phyloP scores from a whole-genome alignment of 2,888 invertebrate genomes.

The Dermolepida albohirtum region DNA sequence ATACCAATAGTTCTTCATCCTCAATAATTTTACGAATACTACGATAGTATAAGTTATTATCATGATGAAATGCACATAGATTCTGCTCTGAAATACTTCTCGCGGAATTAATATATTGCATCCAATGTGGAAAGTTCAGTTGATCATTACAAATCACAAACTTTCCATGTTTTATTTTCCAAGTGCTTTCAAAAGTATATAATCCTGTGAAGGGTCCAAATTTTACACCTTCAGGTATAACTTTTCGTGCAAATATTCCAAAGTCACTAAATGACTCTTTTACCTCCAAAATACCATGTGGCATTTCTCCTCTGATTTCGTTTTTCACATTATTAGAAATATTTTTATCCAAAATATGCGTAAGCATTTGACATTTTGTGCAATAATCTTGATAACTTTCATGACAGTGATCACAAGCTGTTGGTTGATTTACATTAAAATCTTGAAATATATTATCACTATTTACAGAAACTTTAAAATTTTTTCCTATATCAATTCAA shows the following conservation, averaged over 20 bases:
- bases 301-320: background rate
- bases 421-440: background rate
- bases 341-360: constrained; percentile 14
- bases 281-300: background rate
- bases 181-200: background rate
- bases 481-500: too few relatives aligned
- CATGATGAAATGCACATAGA: constrained; percentile 4
- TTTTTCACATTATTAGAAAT: background rate
- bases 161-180: constrained; percentile 13
- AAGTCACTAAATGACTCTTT: background rate
- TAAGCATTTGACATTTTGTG: constrained; percentile 1
- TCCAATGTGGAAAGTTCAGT: background rate
- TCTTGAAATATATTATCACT: too few relatives aligned
- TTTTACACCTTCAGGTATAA: constrained; percentile 15
- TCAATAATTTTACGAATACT: background rate
- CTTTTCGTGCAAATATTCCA: constrained; percentile 1
- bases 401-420: constrained; percentile 2
- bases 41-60: constrained; percentile 5
- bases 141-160: background rate
- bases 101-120: constrained; percentile 12
- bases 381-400: constrained; percentile 10
- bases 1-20: constrained; percentile 1
- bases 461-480: too few relatives aligned
- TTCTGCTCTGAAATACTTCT: background rate
- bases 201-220: constrained; percentile 21